phyloP scores from a whole-genome alignment of 2,888 invertebrate genomes.

The Chaitophorus viminalis region DNA sequence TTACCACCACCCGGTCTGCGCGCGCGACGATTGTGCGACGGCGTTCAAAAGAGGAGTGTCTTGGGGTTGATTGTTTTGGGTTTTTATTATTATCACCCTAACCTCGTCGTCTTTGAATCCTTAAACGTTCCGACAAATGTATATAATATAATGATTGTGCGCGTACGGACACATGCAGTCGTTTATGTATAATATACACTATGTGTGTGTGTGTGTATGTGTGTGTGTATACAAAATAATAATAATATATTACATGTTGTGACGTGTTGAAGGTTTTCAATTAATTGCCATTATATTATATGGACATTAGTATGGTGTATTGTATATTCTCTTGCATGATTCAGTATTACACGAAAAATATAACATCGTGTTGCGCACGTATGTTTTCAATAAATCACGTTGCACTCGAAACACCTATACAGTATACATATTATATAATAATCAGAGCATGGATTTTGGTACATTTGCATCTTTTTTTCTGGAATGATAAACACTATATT shows the following conservation, averaged over 20 bases:
- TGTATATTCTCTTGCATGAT: too few relatives aligned
- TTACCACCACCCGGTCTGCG: background rate
- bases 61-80: background rate
- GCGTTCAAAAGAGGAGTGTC: background rate
- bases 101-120: background rate
- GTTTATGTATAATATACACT: background rate
- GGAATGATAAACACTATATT: too few relatives aligned
- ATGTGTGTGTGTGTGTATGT: too few relatives aligned
- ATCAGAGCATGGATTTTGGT: too few relatives aligned
- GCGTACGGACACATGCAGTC: background rate
- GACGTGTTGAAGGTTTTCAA: background rate
- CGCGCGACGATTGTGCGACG: background rate
- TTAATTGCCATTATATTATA: too few relatives aligned
- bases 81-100: background rate
- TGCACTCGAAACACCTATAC: too few relatives aligned
- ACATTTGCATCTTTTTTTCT: too few relatives aligned
- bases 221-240: background rate
- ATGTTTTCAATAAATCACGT: too few relatives aligned
- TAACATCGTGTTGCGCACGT: too few relatives aligned
- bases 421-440: too few relatives aligned
- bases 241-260: background rate
- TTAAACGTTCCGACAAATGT: background rate
- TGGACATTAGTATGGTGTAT: too few relatives aligned
- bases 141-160: background rate
- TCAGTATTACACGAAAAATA: too few relatives aligned